A percentile compares a stretch with the other conserved stretches of the same genome.
Evolutionary conservation across 2,888 invertebrate species (phyloP).

Genomic region (Diloba caeruleocephala): DNA sequence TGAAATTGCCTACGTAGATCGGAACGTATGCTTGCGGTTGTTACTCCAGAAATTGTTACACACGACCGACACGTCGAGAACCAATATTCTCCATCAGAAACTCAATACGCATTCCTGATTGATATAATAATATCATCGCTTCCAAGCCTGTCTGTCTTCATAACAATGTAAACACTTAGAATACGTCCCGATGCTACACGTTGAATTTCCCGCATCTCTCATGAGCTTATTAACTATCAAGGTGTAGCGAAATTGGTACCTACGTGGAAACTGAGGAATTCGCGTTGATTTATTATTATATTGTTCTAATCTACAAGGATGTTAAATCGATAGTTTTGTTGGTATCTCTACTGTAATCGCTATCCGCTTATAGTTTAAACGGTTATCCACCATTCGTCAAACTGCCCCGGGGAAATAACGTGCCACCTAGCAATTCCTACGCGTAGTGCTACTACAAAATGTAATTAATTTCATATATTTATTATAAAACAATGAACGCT

Average conservation of each 20-base stretch:
- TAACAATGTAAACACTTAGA: slow-evolving; percentile 61
- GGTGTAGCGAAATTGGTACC: slow-evolving; percentile 38
- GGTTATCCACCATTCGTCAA: slow-evolving; percentile 56
- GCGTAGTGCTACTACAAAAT: slow-evolving; percentile 65
- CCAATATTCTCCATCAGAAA: slow-evolving; percentile 20
- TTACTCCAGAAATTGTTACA: slow-evolving; percentile 1
- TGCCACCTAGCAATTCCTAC: slow-evolving; percentile 71
- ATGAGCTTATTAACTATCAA: slow-evolving; percentile 53
- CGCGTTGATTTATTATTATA: slow-evolving; percentile 28
- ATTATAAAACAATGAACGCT: slow-evolving; percentile 65
- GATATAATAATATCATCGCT: slow-evolving; percentile 48
- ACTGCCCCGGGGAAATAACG: slow-evolving; percentile 79
- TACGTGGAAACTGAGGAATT: slow-evolving; percentile 30
- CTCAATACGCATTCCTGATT: slow-evolving; percentile 32
- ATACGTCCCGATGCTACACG: slow-evolving; percentile 58
- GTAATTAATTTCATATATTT: slow-evolving; percentile 74
- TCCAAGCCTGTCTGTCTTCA: slow-evolving; percentile 49
- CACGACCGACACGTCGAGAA: slow-evolving; percentile 1
- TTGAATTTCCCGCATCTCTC: slow-evolving; percentile 53
- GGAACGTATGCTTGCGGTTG: slow-evolving; percentile 2
- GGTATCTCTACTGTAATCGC: slow-evolving; percentile 34
- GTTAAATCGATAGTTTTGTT: slow-evolving; percentile 34
- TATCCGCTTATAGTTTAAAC: slow-evolving; percentile 53
- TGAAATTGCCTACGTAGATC: slow-evolving; percentile 12
- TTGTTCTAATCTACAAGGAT: slow-evolving; percentile 16